phyloP scores from a whole-genome alignment of 1,140 invertebrate species.

The Lepidurus packardi region DNA sequence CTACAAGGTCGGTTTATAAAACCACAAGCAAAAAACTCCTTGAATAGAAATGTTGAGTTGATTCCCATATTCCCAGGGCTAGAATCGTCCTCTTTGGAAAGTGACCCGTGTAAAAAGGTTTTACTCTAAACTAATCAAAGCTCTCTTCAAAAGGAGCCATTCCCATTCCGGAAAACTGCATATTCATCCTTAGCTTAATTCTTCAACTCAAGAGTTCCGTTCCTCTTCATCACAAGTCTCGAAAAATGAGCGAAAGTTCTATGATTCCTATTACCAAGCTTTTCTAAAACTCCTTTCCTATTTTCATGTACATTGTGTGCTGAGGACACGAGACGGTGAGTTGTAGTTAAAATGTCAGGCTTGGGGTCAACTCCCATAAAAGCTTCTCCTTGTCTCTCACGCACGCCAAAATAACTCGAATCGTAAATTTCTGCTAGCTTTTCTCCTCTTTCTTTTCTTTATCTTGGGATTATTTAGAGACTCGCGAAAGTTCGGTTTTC shows the following conservation, averaged over 20 bases:
- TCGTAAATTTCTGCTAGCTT: conserved; percentile 3
- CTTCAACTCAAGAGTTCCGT: too few species aligned
- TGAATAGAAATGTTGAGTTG: too few species aligned
- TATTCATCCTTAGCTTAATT: not conserved
- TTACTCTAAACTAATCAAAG: not conserved
- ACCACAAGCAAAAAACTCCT: too few species aligned
- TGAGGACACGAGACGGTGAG: not conserved
- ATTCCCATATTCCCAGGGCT: too few species aligned
- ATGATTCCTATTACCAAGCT: not conserved
- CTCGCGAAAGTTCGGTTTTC: too few species aligned
- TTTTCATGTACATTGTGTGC: not conserved
- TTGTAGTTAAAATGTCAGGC: conserved; percentile 19
- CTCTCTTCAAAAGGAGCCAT: not conserved
- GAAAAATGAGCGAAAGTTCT: not conserved
- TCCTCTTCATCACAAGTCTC: not conserved
- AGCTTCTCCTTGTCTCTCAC: not conserved
- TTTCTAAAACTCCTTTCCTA: not conserved
- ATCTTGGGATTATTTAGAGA: too few species aligned
- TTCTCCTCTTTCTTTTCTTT: not conserved
- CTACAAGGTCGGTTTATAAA: too few species aligned
- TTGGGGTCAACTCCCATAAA: not conserved
- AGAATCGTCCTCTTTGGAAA: too few species aligned
- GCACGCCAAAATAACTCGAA: not conserved
- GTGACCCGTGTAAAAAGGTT: too few species aligned
- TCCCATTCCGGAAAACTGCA: not conserved